Conservation (phyloP, 2,113 vertebrate genomes). For the Oplegnathus fasciatus region DNA sequence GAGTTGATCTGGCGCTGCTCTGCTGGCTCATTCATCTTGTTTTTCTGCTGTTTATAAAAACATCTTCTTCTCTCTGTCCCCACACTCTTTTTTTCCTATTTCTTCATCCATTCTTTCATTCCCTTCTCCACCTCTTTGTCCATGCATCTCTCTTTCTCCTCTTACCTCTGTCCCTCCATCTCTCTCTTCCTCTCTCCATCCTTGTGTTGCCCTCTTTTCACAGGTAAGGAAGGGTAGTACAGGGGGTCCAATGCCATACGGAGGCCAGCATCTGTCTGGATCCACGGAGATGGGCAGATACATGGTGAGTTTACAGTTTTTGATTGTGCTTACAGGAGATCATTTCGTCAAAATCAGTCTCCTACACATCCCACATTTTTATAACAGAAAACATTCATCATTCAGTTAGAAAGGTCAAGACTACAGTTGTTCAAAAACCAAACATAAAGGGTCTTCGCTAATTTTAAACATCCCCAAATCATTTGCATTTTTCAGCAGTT, state of each 20-base stretch:
- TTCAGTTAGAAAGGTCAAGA: not conserved
- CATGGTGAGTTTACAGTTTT: slow-evolving; percentile 83
- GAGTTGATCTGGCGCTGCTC: slow-evolving; percentile 44
- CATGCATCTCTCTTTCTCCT: slow-evolving; percentile 17
- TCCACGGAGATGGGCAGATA: slow-evolving; percentile 92
- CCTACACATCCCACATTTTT: not conserved
- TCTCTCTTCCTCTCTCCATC: slow-evolving; percentile 40
- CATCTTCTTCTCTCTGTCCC: slow-evolving; percentile 40
- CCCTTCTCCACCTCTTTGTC: slow-evolving; percentile 24
- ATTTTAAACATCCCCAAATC: not conserved
- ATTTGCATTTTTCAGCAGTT: not conserved
- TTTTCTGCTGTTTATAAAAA: slow-evolving; percentile 52
- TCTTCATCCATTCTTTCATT: slow-evolving; percentile 38
- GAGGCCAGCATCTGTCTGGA: slow-evolving; percentile 90
- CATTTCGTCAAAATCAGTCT: not conserved
- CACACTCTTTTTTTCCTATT: slow-evolving; percentile 25
- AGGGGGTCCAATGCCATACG: slow-evolving; percentile 88
- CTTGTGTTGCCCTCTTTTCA: slow-evolving; percentile 35
- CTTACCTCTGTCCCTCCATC: slow-evolving; percentile 8
- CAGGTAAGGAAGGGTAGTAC: slow-evolving; percentile 94
- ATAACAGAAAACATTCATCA: not conserved
- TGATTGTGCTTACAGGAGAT: not conserved
- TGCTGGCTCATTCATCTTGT: slow-evolving; percentile 48
- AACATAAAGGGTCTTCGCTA: not conserved
- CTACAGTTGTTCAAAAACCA: not conserved